Base-by-base conservation (phyloP, 1,140 invertebrate species). In the Coenobita brevimanus region DNA sequence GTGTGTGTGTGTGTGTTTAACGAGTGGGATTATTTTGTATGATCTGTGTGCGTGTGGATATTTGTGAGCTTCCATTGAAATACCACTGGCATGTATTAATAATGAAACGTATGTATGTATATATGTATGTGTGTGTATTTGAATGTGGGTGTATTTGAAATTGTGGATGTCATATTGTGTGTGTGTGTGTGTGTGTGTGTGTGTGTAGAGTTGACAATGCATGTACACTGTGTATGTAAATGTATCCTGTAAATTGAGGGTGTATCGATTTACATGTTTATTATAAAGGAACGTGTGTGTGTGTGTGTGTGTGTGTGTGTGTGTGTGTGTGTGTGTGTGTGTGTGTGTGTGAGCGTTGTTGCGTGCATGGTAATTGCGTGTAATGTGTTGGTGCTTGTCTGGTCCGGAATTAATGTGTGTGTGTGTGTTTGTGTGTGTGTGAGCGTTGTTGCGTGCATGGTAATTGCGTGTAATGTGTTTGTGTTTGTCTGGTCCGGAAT, bases 351-450 rank as follows among this genome's bases (percentile, higher is more conserved):
- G 54, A 13, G 54, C 30, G n/a, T n/a, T n/a, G n/a, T n/a, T n/a
- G n/a, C n/a, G n/a, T n/a, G n/a, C n/a, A n/a, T n/a, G n/a, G n/a
- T n/a, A n/a, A n/a, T n/a, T n/a, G n/a, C n/a, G n/a, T n/a, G n/a
- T n/a, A n/a, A n/a, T n/a, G n/a, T 71, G 67, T 71, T 27, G 36
- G 24, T 27, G 67, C 1, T 62, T 17, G 24, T 71, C 8, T 71
- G n/a, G 36, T 30, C 41, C 10, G 10, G 2, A 38, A 21, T 71
- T 4, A 38, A 38, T 71, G 67, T 10, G 67, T 71, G 67, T 10
- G 67, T 33, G 67, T 10, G 67, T 71, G 30, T 33, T 30, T 71
- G 67, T 71, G 67, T 71, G 67, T 71, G 67, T 71, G 67, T 71
- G 67, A 38, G 67, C 41, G 67, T 71, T 30, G 3, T 21, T 27